Conservation (phyloP, 2,113 vertebrate species). For the Lipophrys pholis region DNA sequence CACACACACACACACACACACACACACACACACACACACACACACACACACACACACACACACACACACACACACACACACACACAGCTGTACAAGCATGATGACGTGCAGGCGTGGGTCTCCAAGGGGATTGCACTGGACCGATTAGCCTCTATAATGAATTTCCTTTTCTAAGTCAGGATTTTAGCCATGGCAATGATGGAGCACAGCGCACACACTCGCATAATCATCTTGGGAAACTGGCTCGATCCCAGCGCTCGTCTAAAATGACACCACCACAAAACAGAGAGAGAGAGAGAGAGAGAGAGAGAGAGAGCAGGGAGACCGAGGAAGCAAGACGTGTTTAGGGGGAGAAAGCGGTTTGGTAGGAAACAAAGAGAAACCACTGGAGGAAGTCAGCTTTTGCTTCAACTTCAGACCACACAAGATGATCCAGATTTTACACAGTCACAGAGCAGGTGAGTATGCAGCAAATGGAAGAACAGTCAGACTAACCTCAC, state of each 20-base stretch:
- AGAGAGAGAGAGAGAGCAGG: conserved; percentile 11
- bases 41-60: conserved; percentile 6
- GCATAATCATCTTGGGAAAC: conserved; percentile 58
- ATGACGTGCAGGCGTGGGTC: conserved; percentile 8
- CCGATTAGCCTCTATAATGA: conserved; percentile 58
- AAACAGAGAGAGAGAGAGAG: conserved; percentile 20
- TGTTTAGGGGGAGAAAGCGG: background rate
- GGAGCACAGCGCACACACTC: conserved; percentile 21
- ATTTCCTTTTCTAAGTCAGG: conserved; percentile 44
- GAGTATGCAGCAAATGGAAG: background rate
- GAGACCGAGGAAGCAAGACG: no score
- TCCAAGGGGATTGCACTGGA: conserved; percentile 38
- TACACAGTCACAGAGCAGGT: conserved; percentile 12
- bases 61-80: conserved; percentile 23
- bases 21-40: conserved; percentile 6
- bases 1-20: conserved; percentile 48
- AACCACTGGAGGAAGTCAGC: conserved; percentile 43
- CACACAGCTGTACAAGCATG: conserved; percentile 56
- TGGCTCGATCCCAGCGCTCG: conserved; percentile 38
- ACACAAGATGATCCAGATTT: conserved; percentile 19
- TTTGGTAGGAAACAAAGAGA: conserved; percentile 40
- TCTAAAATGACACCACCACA: conserved; percentile 36
- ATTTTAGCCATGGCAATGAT: conserved; percentile 47
- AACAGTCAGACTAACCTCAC: background rate
- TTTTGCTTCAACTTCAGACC: conserved; percentile 19